These are phyloP conservation scores for Portunus trituberculatus DNA, from an alignment of 1,140 invertebrate species.

Conservation along the genomic window DNA sequence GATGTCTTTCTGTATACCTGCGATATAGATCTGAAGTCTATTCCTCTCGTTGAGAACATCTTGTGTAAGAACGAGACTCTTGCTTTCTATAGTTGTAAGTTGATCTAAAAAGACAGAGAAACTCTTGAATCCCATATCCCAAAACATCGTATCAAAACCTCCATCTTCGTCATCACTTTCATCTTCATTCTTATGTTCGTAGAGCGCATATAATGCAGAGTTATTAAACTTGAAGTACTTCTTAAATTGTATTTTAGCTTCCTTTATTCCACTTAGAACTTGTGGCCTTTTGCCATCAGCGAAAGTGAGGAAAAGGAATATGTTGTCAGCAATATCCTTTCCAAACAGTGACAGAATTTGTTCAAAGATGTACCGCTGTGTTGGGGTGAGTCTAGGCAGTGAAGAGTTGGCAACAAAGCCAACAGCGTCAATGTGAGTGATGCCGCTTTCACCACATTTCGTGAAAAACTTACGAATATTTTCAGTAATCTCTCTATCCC, in stretches of 20 bases:
- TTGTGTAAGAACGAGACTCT: conserved; percentile 30
- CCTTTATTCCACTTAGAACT: conserved; percentile 53
- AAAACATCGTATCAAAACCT: conserved; percentile 33
- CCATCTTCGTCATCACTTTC: conserved; percentile 30
- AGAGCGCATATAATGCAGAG: not conserved
- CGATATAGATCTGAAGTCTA: not conserved
- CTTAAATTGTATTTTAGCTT: conserved; percentile 21
- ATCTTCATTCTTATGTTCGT: not conserved
- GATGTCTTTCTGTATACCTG: not conserved
- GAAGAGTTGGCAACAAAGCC: conserved; percentile 41
- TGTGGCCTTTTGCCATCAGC: conserved; percentile 51
- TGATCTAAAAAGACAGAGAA: not conserved
- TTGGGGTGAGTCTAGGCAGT: conserved; percentile 50
- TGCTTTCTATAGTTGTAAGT: not conserved
- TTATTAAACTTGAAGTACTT: conserved; percentile 57
- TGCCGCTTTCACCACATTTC: not conserved
- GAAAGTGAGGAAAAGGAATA: conserved; percentile 49
- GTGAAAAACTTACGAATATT: conserved; percentile 33
- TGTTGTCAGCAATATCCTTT: conserved; percentile 52
- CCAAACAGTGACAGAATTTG: conserved; percentile 50
- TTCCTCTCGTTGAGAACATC: conserved; percentile 41
- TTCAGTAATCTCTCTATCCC: conserved; percentile 42
- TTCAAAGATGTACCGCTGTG: conserved; percentile 56
- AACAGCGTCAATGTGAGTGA: conserved; percentile 38
- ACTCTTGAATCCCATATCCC: conserved; percentile 43